Evolutionary conservation across 2,797 vertebrate species (phyloP).

Genomic region (Anolis apletophallus): DNA sequence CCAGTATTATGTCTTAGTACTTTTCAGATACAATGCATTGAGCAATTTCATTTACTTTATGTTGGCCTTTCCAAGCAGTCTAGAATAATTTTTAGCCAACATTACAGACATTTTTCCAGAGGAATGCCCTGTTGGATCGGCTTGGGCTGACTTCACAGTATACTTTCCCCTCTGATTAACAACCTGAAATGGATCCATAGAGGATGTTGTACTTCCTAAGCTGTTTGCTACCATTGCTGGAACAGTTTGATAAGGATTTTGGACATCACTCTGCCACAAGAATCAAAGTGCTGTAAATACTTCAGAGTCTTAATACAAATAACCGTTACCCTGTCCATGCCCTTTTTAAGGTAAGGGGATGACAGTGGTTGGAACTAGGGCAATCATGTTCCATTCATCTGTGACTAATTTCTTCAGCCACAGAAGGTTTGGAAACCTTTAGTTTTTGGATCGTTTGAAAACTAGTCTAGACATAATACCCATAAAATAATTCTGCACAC

Average conservation of each 20-base stretch:
- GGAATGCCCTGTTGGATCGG: not conserved
- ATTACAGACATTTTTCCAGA: not conserved
- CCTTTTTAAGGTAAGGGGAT: not conserved
- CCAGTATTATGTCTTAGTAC: not conserved
- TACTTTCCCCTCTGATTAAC: not conserved
- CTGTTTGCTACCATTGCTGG: not conserved
- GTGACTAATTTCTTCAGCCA: slow-evolving; percentile 25
- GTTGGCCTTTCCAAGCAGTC: not conserved
- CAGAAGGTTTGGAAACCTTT: slow-evolving; percentile 8
- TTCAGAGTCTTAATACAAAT: not conserved
- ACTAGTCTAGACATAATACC: slow-evolving; percentile 21
- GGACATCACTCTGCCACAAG: not conserved
- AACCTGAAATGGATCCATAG: not conserved
- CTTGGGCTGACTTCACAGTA: not conserved
- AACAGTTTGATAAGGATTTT: not conserved
- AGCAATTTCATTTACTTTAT: not conserved
- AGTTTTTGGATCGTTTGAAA: slow-evolving; percentile 9
- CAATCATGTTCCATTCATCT: slow-evolving; percentile 1
- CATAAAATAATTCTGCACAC: not conserved
- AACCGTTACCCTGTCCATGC: not conserved
- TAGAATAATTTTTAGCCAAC: not conserved
- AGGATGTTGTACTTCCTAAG: not conserved
- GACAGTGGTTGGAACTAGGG: not conserved
- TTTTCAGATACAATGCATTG: not conserved
- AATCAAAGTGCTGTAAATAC: not conserved